Conservation (phyloP, 2,797 vertebrate genomes). For the Mionectes olivaceus region DNA sequence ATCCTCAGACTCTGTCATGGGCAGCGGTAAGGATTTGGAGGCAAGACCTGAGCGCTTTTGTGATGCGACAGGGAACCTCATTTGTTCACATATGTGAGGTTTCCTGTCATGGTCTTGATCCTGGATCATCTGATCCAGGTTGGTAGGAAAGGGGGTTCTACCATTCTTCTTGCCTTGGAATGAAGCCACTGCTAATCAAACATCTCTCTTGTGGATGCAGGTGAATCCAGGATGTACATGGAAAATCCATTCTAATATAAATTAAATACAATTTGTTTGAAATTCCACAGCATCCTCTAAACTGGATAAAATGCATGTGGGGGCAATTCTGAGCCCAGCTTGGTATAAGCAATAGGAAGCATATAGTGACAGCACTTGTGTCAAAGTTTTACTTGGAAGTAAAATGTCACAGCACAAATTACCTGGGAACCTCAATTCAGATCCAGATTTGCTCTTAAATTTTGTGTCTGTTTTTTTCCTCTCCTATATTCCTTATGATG, state of each 20-base stretch:
- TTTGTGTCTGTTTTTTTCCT: accelerated
- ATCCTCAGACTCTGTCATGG: neutral
- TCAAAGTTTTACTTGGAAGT: neutral
- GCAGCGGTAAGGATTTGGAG: neutral
- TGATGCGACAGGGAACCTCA: neutral
- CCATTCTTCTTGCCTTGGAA: neutral
- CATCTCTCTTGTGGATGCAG: neutral
- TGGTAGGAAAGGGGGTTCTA: neutral
- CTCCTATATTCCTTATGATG: neutral
- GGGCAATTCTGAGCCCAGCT: neutral
- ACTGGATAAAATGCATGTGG: neutral
- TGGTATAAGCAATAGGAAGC: neutral
- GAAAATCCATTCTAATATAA: neutral
- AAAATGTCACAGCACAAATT: neutral
- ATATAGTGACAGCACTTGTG: neutral
- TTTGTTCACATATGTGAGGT: neutral
- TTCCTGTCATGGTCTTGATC: neutral
- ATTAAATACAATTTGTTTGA: neutral
- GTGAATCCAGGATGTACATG: neutral
- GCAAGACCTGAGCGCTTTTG: neutral
- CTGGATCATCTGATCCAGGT: neutral
- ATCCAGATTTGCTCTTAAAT: neutral
- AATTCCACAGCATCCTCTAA: neutral
- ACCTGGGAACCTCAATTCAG: neutral
- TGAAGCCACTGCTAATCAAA: neutral